These are phyloP conservation scores for Tethya wilhelma DNA, from an alignment of 37 sponge, comb jelly and placozoan genomes.

Conservation along the genomic window DNA sequence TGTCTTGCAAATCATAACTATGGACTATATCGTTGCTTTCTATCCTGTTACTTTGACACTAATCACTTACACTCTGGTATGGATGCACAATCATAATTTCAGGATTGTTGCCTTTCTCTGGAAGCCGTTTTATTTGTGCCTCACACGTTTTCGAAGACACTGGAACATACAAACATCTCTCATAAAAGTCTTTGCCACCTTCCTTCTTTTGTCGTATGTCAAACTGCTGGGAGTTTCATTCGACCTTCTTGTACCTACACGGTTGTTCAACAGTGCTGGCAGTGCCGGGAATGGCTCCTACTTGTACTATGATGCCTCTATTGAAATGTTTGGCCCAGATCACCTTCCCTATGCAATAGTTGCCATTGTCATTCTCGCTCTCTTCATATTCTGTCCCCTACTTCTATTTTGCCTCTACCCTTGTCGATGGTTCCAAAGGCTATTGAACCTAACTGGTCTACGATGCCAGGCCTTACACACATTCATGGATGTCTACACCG, in stretches of 20 bases:
- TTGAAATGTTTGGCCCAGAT: background rate
- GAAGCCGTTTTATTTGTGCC: background rate
- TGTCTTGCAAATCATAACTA: background rate
- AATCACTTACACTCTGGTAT: background rate
- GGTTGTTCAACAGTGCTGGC: background rate
- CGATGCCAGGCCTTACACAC: too few relatives aligned
- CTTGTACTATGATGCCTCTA: slow-evolving; percentile 7
- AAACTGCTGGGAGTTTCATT: slow-evolving; percentile 11
- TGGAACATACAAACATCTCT: slow-evolving; percentile 18
- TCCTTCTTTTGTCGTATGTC: slow-evolving; percentile 14
- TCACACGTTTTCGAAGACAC: background rate
- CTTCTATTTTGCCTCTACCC: slow-evolving; percentile 8
- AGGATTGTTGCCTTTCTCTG: background rate
- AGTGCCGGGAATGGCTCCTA: background rate
- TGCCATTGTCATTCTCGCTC: background rate
- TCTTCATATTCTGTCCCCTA: background rate
- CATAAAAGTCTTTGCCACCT: slow-evolving; percentile 29
- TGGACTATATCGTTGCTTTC: background rate
- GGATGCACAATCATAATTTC: background rate
- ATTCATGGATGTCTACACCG: background rate
- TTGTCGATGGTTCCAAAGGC: too few relatives aligned
- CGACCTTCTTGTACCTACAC: background rate
- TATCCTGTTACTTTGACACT: background rate
- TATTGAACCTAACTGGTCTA: too few relatives aligned
- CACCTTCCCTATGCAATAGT: slow-evolving; percentile 8